Conservation (phyloP, 2,888 invertebrate genomes). For the Nycteola revayana region DNA sequence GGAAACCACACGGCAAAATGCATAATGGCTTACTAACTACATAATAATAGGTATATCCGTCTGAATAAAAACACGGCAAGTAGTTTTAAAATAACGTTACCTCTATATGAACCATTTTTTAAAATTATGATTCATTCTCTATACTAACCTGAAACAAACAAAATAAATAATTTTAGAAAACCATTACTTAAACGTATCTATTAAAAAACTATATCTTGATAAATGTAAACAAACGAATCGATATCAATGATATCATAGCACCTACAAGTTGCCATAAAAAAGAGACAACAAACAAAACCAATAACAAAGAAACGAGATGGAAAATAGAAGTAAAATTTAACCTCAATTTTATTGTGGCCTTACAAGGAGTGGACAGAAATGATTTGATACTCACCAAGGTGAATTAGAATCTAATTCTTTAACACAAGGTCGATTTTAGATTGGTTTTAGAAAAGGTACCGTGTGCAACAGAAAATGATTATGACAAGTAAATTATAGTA, state of each 20-base stretch:
- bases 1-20: too few relatives aligned
- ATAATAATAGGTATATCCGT: too few relatives aligned
- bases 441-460: slow-evolving; percentile 42
- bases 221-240: slow-evolving; percentile 25
- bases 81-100: too few relatives aligned
- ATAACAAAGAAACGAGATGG: slow-evolving; percentile 35
- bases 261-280: slow-evolving; percentile 3
- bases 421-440: slow-evolving; percentile 27
- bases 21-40: too few relatives aligned
- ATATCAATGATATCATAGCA: slow-evolving; percentile 29
- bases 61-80: too few relatives aligned
- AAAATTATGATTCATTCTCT: too few relatives aligned
- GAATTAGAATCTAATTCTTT: slow-evolving; percentile 13
- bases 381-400: slow-evolving; percentile 34
- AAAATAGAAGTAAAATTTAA: slow-evolving; percentile 49
- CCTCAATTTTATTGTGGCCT: slow-evolving; percentile 62
- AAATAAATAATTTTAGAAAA: too few relatives aligned
- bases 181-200: too few relatives aligned
- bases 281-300: slow-evolving; percentile 20
- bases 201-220: neutral
- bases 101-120: too few relatives aligned
- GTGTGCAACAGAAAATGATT: slow-evolving; percentile 61
- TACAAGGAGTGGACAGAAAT: slow-evolving; percentile 54
- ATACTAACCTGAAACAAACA: too few relatives aligned
- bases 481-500: slow-evolving; percentile 57